Evolutionary conservation across 1,140 invertebrate genomes (phyloP).

Genomic region (Aphis craccivora): DNA sequence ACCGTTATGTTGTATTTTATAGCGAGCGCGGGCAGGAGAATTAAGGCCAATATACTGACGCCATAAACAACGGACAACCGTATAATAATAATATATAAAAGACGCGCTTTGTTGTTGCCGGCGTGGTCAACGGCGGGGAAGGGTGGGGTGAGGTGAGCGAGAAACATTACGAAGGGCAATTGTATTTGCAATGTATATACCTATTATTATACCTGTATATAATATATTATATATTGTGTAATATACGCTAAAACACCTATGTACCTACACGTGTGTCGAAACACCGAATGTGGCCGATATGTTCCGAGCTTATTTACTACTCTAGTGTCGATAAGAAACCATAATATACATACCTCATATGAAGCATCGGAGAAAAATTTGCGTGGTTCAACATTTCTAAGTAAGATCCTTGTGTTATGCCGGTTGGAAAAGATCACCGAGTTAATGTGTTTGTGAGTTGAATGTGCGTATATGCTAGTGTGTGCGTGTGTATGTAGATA

Average conservation of each 20-base stretch:
- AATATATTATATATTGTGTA: not conserved
- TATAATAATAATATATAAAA: constrained; percentile 23
- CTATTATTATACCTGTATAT: not conserved
- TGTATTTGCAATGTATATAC: not conserved
- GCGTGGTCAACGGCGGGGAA: not conserved
- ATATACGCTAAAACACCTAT: not conserved
- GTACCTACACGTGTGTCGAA: not conserved
- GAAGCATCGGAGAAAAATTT: not conserved
- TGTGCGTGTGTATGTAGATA: not conserved
- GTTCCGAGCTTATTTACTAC: not conserved
- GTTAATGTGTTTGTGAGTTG: not conserved
- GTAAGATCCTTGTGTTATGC: not conserved
- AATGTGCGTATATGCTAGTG: not conserved
- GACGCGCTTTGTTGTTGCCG: not conserved
- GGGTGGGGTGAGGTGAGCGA: not conserved
- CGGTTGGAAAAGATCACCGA: not conserved
- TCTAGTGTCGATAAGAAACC: not conserved
- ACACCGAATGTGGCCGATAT: not conserved
- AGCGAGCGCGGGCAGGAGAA: not conserved
- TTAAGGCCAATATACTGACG: constrained; percentile 36
- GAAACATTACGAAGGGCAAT: not conserved
- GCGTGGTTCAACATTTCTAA: not conserved
- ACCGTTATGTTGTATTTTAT: not conserved
- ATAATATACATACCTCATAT: not conserved
- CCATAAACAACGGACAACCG: constrained; percentile 24